Evolutionary conservation across 2,888 invertebrate genomes (phyloP).

Genomic region (Meloe dianella): DNA sequence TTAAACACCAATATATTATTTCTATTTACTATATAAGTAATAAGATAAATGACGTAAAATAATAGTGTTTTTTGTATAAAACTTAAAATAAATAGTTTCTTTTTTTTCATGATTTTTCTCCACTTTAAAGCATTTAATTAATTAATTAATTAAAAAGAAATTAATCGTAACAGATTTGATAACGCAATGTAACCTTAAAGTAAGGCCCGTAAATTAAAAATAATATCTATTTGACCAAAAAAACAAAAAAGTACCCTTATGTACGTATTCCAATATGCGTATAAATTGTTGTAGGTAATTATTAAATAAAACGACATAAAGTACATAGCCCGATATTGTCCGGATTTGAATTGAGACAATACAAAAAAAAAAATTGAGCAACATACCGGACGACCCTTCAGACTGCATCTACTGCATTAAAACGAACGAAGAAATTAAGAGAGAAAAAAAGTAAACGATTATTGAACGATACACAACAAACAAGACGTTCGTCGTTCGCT

Average conservation of each 20-base stretch:
- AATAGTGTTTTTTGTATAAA: constrained; percentile 24
- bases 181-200: constrained; percentile 11
- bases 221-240: constrained; percentile 20
- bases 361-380: constrained; percentile 23
- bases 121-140: constrained; percentile 22
- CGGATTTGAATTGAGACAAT: constrained; percentile 19
- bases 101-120: neutral
- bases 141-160: neutral
- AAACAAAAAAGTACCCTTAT: constrained; percentile 14
- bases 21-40: constrained; percentile 27
- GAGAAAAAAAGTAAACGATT: neutral
- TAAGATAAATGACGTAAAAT: constrained; percentile 28
- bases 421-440: constrained; percentile 13
- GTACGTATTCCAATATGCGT: constrained; percentile 31
- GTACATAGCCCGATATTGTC: constrained; percentile 25
- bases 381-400: constrained; percentile 39
- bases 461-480: neutral
- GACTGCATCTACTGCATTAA: constrained; percentile 42
- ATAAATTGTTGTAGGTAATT: constrained; percentile 27
- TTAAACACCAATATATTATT: constrained; percentile 33
- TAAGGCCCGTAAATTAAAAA: constrained; percentile 11
- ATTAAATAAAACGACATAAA: too few species aligned
- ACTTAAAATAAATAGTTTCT: constrained; percentile 30
- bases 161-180: constrained; percentile 5
- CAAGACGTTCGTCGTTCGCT: too few species aligned